A percentile compares a stretch with the other conserved stretches of the same genome.
These are phyloP conservation scores for Gerris buenoi DNA, from an alignment of 1,140 invertebrate genomes.

Conservation along the genomic window DNA sequence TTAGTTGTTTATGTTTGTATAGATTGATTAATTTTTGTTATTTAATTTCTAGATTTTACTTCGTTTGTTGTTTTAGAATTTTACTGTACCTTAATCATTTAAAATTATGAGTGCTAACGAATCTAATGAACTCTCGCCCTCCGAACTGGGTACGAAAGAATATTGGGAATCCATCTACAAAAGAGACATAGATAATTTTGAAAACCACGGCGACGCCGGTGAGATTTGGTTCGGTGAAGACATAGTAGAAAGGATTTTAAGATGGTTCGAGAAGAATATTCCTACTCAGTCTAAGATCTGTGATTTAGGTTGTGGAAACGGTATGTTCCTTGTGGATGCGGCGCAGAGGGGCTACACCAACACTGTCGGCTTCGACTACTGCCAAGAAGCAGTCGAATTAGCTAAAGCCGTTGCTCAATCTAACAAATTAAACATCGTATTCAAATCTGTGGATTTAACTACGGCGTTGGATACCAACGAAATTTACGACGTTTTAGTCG, in stretches of 20 bases:
- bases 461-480: background rate
- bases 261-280: constrained; percentile 19
- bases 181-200: constrained; percentile 66
- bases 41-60: too few species aligned
- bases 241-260: constrained; percentile 53
- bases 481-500: constrained; percentile 50
- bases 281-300: constrained; percentile 27
- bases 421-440: constrained; percentile 38
- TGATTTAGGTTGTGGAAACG: constrained; percentile 80
- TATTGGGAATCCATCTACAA: constrained; percentile 67
- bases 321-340: constrained; percentile 62
- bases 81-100: background rate
- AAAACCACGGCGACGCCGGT: constrained; percentile 68
- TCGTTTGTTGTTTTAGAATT: too few species aligned
- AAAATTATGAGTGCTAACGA: background rate
- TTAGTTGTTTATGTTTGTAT: too few species aligned
- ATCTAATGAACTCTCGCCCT: background rate
- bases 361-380: constrained; percentile 73
- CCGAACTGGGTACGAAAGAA: background rate
- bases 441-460: constrained; percentile 30
- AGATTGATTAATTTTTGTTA: too few species aligned
- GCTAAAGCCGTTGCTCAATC: constrained; percentile 46
- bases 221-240: constrained; percentile 88
- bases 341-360: constrained; percentile 54
- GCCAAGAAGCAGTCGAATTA: constrained; percentile 54